A percentile compares a stretch with the other conserved stretches of the same genome.
These are phyloP conservation scores for Platorchestia sp. DNA, from an alignment of 1,140 invertebrate species.

Conservation along the genomic window DNA sequence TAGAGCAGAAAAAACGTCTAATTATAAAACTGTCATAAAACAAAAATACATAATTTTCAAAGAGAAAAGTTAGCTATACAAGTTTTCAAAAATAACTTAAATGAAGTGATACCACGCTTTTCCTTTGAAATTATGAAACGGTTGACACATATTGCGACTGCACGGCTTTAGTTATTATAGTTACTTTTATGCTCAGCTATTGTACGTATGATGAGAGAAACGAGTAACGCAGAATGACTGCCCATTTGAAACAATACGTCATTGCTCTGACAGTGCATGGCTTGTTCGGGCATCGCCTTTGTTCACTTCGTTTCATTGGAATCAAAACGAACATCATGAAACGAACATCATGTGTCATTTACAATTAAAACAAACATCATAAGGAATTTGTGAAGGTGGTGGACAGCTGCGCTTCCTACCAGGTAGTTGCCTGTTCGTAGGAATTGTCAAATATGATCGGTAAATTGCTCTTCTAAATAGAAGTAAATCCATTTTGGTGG, in stretches of 20 bases:
- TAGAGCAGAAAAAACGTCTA: background rate
- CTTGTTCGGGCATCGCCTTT: too few species aligned
- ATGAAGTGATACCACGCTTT: background rate
- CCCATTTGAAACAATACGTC: conserved; percentile 3
- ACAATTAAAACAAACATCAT: too few species aligned
- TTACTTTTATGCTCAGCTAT: too few species aligned
- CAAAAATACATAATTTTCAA: too few species aligned
- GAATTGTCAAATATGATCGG: too few species aligned
- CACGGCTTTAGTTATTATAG: too few species aligned
- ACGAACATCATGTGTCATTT: background rate
- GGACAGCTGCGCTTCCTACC: too few species aligned
- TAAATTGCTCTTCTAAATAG: background rate
- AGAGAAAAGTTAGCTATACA: background rate
- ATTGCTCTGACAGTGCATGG: too few species aligned
- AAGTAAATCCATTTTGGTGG: too few species aligned
- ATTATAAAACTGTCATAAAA: background rate
- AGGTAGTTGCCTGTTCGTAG: too few species aligned
- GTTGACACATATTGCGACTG: conserved; percentile 2
- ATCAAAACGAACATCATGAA: conserved; percentile 16
- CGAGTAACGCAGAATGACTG: background rate
- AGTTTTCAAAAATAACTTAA: background rate
- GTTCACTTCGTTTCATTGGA: background rate
- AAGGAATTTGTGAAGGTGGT: background rate
- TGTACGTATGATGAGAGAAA: too few species aligned
- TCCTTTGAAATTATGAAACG: conserved; percentile 11